Conservation (phyloP, 2,888 invertebrate genomes). For the Macrophya annulata region DNA sequence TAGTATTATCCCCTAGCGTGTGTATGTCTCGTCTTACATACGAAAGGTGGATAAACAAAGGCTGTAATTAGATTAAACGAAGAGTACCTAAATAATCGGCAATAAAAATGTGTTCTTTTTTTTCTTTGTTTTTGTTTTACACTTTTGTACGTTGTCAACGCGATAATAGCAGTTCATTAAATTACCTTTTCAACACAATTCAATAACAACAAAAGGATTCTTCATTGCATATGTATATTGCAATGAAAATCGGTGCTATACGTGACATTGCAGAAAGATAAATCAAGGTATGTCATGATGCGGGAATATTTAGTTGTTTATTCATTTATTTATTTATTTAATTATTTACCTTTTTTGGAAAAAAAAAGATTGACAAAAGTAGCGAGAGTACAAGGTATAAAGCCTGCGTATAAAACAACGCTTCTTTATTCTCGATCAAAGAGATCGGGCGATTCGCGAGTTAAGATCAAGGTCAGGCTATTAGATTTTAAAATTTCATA, state of each 20-base stretch:
- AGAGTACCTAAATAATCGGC: background rate
- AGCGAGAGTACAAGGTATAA: background rate
- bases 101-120: background rate
- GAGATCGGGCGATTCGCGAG: background rate
- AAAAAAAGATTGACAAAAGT: background rate
- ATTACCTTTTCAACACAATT: background rate
- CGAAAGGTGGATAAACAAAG: conserved; percentile 44
- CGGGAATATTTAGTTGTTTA: background rate
- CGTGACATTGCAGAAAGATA: conserved; percentile 28
- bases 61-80: conserved; percentile 1
- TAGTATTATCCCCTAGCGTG: conserved; percentile 38
- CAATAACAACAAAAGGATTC: background rate
- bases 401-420: background rate
- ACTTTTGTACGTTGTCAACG: background rate
- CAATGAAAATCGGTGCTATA: background rate
- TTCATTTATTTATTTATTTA: conserved; percentile 1
- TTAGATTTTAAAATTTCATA: background rate
- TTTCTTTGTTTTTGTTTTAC: background rate
- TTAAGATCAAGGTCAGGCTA: conserved; percentile 11
- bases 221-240: background rate
- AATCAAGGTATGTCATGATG: conserved; percentile 15
- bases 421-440: conserved; percentile 13
- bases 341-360: background rate
- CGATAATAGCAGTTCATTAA: background rate
- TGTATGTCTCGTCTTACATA: conserved; percentile 7